Evolutionary conservation across 2,113 vertebrate genomes (phyloP), one percentile per base, ranked within the genome.

Genomic region (Falco punctatus): DNA sequence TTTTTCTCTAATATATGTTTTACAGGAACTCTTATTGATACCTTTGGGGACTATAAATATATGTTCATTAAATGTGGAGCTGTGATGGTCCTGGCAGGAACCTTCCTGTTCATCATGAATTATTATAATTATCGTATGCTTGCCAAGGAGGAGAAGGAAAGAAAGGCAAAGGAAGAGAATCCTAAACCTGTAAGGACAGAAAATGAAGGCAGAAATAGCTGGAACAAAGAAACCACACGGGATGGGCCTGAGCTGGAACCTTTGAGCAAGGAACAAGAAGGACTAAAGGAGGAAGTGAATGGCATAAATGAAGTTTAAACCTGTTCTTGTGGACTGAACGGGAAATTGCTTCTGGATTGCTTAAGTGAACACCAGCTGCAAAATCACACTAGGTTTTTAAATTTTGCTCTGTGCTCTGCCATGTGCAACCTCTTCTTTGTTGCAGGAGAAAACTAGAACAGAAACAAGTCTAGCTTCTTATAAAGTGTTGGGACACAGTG

Each of bases 21-120:
- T 89, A 38, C 94, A 99, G 98, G 98, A 73, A 97, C 97, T 18
- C 96, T 98, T 87, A 98, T 98, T 23, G 98, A 98, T 96, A 62
- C 96, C 78, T 98, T 97, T 48, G 97, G 92, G 2, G 98, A 98
- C 94, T 98, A 99, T 93, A 98, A 97, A 75, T 98, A 98, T 57
- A 98, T 99, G 95, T 99, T 98, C 98, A 91, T 98, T 88, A 98
- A 98, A 97, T 98, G 98, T 61, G 98, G 98, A n/a, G 67, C 96
- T 14, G 98, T 98, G 92, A 98, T 99, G 93, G 81, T 98, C 81
- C 78, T 97, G 38, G 98, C 98, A 4, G 98, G 98, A 69, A 72
- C 97, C 46, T 99, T 99, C 71, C 98, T 99, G 90, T 98, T 98
- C 48, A 70, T 98, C 80, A 98, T 98, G 98, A 99, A 99, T 97